phyloP scores from a whole-genome alignment of 2,113 vertebrate genomes.

The Tapirus terrestris region DNA sequence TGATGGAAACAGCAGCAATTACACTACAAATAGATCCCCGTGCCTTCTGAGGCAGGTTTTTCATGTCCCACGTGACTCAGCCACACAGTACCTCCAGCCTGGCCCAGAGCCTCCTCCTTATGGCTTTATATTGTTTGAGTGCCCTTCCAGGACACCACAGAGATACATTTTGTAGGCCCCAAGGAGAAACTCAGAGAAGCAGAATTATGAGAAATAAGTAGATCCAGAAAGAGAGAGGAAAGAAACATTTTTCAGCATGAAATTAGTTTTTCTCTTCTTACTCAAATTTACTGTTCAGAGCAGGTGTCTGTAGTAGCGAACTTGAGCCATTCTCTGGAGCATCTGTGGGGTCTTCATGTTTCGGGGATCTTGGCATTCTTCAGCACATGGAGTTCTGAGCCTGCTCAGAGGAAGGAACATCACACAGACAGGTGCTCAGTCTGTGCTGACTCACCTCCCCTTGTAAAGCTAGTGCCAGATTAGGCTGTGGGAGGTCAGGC shows the following conservation, averaged over 20 bases:
- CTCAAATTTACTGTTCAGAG: background rate
- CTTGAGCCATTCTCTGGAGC: background rate
- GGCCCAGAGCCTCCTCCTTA: background rate
- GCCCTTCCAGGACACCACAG: background rate
- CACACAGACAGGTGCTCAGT: background rate
- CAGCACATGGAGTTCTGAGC: background rate
- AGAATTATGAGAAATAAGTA: background rate
- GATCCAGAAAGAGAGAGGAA: background rate
- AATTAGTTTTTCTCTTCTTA: background rate
- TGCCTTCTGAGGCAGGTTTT: background rate
- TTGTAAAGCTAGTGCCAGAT: background rate
- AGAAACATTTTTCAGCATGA: conserved; percentile 28
- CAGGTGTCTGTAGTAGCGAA: background rate
- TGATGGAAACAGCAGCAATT: background rate
- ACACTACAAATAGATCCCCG: background rate
- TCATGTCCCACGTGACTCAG: background rate
- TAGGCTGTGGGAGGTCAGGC: too few species aligned
- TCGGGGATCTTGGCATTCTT: background rate
- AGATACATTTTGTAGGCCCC: background rate
- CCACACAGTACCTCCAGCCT: background rate
- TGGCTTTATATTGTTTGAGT: background rate
- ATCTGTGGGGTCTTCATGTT: background rate
- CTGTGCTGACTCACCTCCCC: background rate
- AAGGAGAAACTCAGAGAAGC: background rate
- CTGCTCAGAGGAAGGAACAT: background rate